A percentile compares a stretch with the other conserved stretches of the same genome.
Evolutionary conservation across 2,797 vertebrate species (phyloP).

Genomic region (Acanthopagrus latus): DNA sequence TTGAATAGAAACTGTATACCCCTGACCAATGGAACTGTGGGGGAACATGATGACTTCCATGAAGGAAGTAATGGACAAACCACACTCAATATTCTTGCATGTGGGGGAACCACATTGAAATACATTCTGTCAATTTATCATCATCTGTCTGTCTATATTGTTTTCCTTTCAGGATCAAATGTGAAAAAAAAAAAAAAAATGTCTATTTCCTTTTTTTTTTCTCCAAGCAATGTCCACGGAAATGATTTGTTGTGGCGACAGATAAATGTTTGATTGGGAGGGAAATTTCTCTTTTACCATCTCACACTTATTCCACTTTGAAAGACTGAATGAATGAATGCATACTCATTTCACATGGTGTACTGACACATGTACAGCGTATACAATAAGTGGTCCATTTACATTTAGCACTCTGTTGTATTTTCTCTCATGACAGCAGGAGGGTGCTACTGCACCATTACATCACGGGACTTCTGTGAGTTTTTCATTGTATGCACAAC

Average conservation of each 20-base stretch:
- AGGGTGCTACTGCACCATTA: slow-evolving; percentile 14
- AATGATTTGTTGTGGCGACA: slow-evolving; percentile 45
- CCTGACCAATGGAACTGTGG: slow-evolving; percentile 50
- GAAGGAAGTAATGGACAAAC: slow-evolving; percentile 66
- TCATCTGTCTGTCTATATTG: slow-evolving; percentile 42
- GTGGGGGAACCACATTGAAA: slow-evolving; percentile 52
- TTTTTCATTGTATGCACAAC: neutral
- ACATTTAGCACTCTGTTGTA: neutral
- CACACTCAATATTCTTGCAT: slow-evolving; percentile 52
- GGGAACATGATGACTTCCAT: slow-evolving; percentile 66
- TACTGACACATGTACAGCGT: neutral
- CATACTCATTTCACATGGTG: slow-evolving; percentile 1
- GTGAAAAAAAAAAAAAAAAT: slow-evolving; percentile 40
- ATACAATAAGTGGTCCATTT: neutral
- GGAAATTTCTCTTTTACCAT: slow-evolving; percentile 27
- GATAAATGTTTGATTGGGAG: slow-evolving; percentile 31
- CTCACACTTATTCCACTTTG: slow-evolving; percentile 13
- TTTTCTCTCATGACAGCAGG: slow-evolving; percentile 30
- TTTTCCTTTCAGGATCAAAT: slow-evolving; percentile 52
- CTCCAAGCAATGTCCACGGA: neutral
- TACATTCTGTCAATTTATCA: slow-evolving; percentile 55
- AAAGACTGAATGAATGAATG: slow-evolving; percentile 25
- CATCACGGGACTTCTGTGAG: neutral
- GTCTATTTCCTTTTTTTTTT: slow-evolving; percentile 41
- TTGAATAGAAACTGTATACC: slow-evolving; percentile 51